Evolutionary conservation across 2,888 invertebrate species (phyloP).

Genomic region (Rapana venosa): DNA sequence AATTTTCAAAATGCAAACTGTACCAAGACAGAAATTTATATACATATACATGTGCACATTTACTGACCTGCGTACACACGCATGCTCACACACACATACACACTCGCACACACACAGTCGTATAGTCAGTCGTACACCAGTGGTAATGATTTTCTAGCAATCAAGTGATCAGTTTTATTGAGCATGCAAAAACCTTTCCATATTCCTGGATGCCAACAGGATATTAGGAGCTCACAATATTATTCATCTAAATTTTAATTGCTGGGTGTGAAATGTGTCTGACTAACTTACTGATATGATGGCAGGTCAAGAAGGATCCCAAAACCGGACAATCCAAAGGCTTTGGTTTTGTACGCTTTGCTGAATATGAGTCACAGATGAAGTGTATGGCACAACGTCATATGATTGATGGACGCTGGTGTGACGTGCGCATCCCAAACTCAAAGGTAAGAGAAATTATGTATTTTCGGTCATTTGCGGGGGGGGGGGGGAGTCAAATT

Average conservation of each 20-base stretch:
- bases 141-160: too few relatives aligned
- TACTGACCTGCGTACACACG: background rate
- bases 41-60: background rate
- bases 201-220: too few relatives aligned
- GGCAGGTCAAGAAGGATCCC: conserved; percentile 72
- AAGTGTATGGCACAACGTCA: conserved; percentile 95
- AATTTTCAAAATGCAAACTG: too few relatives aligned
- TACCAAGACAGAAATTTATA: too few relatives aligned
- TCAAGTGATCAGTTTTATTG: too few relatives aligned
- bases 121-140: too few relatives aligned
- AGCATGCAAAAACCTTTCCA: too few relatives aligned
- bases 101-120: too few relatives aligned
- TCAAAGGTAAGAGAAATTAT: conserved; percentile 84
- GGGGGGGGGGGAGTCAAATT: too few relatives aligned
- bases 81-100: background rate
- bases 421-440: conserved; percentile 98
- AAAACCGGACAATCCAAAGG: conserved; percentile 97
- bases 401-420: conserved; percentile 98
- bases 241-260: background rate
- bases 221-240: too few relatives aligned
- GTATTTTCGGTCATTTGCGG: too few relatives aligned
- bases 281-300: background rate
- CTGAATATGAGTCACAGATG: conserved; percentile 96
- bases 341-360: conserved; percentile 98
- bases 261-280: background rate